These are phyloP conservation scores for Chaenocephalus aceratus DNA, from an alignment of 2,113 vertebrate species.

Conservation along the genomic window DNA sequence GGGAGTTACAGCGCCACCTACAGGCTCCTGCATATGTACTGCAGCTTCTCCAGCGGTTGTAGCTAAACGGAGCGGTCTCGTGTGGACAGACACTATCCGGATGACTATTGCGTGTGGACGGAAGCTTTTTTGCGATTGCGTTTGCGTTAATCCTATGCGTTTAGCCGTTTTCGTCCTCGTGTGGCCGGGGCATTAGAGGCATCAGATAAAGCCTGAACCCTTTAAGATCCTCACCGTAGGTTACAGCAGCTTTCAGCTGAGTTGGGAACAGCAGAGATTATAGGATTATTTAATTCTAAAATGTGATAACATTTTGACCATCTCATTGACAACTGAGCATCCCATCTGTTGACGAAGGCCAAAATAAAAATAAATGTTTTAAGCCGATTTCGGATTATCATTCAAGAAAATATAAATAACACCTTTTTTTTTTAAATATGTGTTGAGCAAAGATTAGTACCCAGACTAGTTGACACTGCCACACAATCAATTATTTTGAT, in stretches of 20 bases:
- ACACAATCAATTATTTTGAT: background rate
- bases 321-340: background rate
- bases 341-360: background rate
- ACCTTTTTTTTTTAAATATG: no score
- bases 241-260: background rate
- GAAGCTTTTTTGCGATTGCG: no score
- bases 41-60: no score
- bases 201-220: constrained; percentile 3
- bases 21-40: no score
- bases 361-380: background rate
- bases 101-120: no score
- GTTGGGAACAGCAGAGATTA: background rate
- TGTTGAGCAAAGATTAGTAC: background rate
- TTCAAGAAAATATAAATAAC: background rate
- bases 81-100: no score
- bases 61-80: no score
- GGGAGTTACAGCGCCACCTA: no score
- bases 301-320: background rate
- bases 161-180: no score
- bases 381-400: background rate
- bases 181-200: background rate
- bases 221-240: constrained; percentile 1
- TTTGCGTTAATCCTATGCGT: no score
- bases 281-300: background rate
- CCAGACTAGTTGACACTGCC: background rate